These are phyloP conservation scores for Apostichopus parvimensis DNA, from an alignment of 35 echinoderm and acorn worm genomes.

Conservation along the genomic window DNA sequence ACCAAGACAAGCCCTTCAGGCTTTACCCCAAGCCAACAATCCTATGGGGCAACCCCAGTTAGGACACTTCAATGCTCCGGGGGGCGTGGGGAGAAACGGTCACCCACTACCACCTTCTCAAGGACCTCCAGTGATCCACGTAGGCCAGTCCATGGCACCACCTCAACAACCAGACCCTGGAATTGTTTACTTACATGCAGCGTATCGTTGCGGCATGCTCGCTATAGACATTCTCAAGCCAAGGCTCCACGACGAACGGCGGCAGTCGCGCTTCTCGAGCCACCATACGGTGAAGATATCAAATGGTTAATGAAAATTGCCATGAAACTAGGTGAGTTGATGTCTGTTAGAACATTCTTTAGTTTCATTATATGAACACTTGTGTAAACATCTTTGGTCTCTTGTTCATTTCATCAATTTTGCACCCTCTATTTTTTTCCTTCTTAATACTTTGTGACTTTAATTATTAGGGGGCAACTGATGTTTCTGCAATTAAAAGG, in stretches of 20 bases:
- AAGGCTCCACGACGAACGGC: conserved; percentile 91
- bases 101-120: conserved; percentile 54
- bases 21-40: conserved; percentile 21
- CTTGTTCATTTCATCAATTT: no score
- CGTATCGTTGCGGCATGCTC: conserved; percentile 96
- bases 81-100: conserved; percentile 38
- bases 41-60: conserved; percentile 44
- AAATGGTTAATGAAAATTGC: conserved; percentile 97
- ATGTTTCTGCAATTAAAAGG: no score
- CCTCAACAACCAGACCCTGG: conserved; percentile 72
- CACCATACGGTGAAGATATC: conserved; percentile 97
- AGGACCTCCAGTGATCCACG: conserved; percentile 47
- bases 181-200: conserved; percentile 87
- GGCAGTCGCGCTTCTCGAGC: conserved; percentile 85
- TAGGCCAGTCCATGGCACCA: conserved; percentile 60
- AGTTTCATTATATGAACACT: no score
- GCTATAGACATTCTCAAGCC: conserved; percentile 93
- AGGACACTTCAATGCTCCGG: conserved; percentile 37
- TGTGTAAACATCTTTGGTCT: no score
- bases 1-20: conserved; percentile 51
- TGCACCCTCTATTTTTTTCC: no score
- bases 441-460: no score
- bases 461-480: no score
- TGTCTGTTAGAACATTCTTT: not conserved
- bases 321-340: conserved; percentile 84